A percentile compares a stretch with the other conserved stretches of the same genome.
phyloP scores from a whole-genome alignment of 2,888 invertebrate genomes.

The Drosophila austrosaltans region DNA sequence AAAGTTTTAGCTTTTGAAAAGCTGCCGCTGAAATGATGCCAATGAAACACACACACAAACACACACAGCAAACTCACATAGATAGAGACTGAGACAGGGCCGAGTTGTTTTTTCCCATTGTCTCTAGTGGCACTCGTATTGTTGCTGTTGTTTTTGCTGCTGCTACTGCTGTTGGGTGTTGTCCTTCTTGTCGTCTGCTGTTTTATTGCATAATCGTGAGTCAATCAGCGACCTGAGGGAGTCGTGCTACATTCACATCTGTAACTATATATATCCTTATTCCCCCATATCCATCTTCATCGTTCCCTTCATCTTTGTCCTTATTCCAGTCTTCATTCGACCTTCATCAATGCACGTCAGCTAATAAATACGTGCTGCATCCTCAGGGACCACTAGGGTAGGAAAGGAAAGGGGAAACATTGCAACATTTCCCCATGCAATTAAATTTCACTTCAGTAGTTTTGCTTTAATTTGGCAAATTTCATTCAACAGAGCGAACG shows the following conservation, averaged over 20 bases:
- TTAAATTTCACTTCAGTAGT: conserved; percentile 63
- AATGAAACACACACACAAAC: conserved; percentile 51
- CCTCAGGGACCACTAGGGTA: conserved; percentile 9
- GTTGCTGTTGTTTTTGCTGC: conserved; percentile 17
- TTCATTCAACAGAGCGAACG: conserved; percentile 65
- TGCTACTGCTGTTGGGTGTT: conserved; percentile 28
- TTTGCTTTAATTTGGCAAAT: conserved; percentile 65
- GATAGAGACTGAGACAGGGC: not conserved
- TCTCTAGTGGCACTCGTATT: conserved; percentile 35
- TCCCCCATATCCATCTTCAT: not conserved
- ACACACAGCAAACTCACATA: not conserved
- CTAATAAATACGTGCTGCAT: conserved; percentile 79
- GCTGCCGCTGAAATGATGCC: conserved; percentile 68
- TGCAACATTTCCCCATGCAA: conserved; percentile 41
- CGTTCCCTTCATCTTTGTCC: not conserved
- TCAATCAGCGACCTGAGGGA: conserved; percentile 69
- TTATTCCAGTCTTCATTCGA: conserved; percentile 31
- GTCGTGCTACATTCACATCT: conserved; percentile 3
- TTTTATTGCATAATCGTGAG: conserved; percentile 82
- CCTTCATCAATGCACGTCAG: conserved; percentile 73
- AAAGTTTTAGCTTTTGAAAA: conserved; percentile 75
- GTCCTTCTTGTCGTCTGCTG: conserved; percentile 53
- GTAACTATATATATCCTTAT: not conserved
- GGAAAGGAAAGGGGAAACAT: not conserved
- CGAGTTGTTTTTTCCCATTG: conserved; percentile 49